Evolutionary conservation across 1,140 invertebrate species (phyloP), one percentile per base, ranked within the genome.

Genomic region (Dreissena rostriformis): DNA sequence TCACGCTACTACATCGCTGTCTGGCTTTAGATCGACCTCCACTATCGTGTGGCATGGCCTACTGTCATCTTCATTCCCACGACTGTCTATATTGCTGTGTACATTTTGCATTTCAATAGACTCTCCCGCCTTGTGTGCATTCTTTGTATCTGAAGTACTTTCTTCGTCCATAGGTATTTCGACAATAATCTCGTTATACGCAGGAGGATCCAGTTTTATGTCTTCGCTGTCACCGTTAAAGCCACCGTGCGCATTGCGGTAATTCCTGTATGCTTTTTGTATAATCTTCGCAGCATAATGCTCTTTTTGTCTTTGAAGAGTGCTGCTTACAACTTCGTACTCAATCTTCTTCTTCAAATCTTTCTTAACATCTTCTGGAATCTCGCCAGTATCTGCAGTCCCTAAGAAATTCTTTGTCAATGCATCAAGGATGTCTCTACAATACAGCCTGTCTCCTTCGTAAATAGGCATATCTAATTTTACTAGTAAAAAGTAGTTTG

Each of bases 401-500:
- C 98, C 98, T 93, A 99, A 98, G 95, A 99, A 99, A 95, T 99
- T 98, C 89, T 95, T 95, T 24, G 95, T 95, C 78, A 99, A 95
- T 51, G 98, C 98, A 94, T 99, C 98, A 89, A 99, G 95, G 90
- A 99, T 99, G 94, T 99, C 98, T 88, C 98, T 97, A 94, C 98
- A 99, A 95, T 97, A 98, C 95, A 98, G 97, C 94, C 97, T 95
- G 94, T 99, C 98, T 65, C 96, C 97, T 94, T 98, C 97, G 95
- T 98, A 99, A 92, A 99, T 99, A 72, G 98, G 97, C 93, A 99
- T 99, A 94, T 99, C 98, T 97, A 99, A 98, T 88, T 97, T 98
- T 92, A 99, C 97, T 91, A 99, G 98, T 95, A 99, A 98, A 94
- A 98, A 99, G 95, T 99, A 98, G 94, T 99, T 99, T 68, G 98